Base-by-base conservation (phyloP, 2,797 vertebrate genomes). In the Melanitta fusca region DNA sequence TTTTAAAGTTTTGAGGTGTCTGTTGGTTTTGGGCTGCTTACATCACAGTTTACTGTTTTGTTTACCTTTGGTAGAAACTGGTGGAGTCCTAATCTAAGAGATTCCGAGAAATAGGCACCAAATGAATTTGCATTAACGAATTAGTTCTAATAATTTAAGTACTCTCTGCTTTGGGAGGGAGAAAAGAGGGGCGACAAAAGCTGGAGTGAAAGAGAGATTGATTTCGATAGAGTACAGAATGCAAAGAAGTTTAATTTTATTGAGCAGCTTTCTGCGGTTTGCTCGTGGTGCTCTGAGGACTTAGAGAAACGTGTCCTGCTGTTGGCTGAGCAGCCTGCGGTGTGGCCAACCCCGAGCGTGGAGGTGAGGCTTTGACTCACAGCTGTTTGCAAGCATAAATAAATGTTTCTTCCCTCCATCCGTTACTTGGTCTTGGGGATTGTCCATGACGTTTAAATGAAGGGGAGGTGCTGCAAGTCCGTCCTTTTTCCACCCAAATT, bases 181-280 rank as follows among this genome's bases (percentile, higher is more conserved):
- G 36, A 16, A 53, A 74, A 64, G 53, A 78, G 21, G 43, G 49
- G 43, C 64, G 51, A 78, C 17, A 30, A 61, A 56, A 80, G 57
- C 57, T 91, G 72, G 49, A 58, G 39, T 82, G 4, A 2, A 47
- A 64, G 49, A 74, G 71, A 49, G 88, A 66, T 58, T 45, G n/a
- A 22, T n/a, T 27, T 71, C 20, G 74, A 71, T 74, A 13, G 71
- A 60, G 21, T 34, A 25, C 43, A 32, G 80, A 82, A 70, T 85
- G 81, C 60, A 70, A 89, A 82, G 38, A 17, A 64, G 51, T 74
- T 95, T 82, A 36, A 84, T 94, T 91, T 86, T 82, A 27, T 45
- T 81, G 61, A 69, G 74, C 78, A 30, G 39, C 66, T 93, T 91
- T 41, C 87, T 70, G 79, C 84, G 86, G 65, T 74, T 89, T 96